Evolutionary conservation across 2,797 vertebrate genomes (phyloP).

Genomic region (Pyrocephalus nanus): DNA sequence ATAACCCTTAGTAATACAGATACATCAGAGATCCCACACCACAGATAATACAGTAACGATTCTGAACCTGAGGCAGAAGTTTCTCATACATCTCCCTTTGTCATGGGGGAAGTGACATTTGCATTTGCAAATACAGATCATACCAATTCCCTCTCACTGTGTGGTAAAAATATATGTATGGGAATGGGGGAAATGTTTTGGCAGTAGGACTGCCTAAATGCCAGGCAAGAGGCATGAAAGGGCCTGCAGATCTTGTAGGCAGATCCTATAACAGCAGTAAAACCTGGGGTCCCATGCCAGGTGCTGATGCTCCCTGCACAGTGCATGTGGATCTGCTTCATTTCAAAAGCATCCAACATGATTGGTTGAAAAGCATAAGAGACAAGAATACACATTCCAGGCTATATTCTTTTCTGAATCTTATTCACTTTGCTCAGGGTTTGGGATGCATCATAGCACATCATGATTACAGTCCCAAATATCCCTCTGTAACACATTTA

Average conservation of each 20-base stretch:
- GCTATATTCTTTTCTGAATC: background rate
- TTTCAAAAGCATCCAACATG: background rate
- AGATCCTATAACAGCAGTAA: background rate
- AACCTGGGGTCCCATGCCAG: background rate
- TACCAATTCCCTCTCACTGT: background rate
- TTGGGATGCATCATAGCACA: background rate
- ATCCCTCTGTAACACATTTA: background rate
- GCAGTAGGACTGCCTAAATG: background rate
- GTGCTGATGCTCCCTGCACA: background rate
- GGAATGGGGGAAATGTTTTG: fast-evolving
- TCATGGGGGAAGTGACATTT: background rate
- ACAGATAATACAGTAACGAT: fast-evolving
- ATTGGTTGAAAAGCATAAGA: background rate
- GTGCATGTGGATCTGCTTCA: background rate
- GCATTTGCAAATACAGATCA: fast-evolving
- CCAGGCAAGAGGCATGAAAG: background rate
- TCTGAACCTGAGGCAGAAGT: background rate
- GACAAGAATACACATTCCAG: background rate
- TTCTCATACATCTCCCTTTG: background rate
- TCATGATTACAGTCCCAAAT: background rate
- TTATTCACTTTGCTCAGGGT: background rate
- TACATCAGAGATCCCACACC: background rate
- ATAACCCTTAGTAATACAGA: background rate
- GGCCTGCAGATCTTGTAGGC: background rate
- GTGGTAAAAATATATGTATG: background rate